Evolutionary conservation across 1,140 invertebrate genomes (phyloP), one percentile per base, ranked within the genome.

Genomic region (Drosophila nigromelanica): DNA sequence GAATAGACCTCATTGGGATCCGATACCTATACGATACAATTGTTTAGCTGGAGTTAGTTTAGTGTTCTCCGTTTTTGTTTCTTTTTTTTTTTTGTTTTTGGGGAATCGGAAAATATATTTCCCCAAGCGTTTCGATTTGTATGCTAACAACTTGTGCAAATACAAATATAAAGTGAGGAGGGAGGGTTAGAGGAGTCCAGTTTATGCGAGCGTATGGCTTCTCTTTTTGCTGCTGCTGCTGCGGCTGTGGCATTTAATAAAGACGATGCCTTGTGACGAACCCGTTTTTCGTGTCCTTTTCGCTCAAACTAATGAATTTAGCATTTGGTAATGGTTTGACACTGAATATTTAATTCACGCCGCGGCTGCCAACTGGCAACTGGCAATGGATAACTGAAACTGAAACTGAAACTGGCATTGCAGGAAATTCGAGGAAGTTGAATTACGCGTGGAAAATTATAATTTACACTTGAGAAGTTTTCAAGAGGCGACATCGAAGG

Each of bases 1-100:
- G 96, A 96, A 93, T 98, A 99, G 30, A 98, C 96, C 93, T 99
- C 98, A 87, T 96, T 95, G 0, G 97, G 97, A 93, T 99, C 97
- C 10, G 97, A 97, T 50, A 98, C 94, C 94, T 97, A 37, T 93
- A 8, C 14, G n/a, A 24, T 2, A 43, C 4, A 50, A 27, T 39
- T 14, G 5, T 8, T 27, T 33, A 43, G 24, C 15, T 39, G 10
- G 18, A 50, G 40, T 43, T 18, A 30, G 37, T 18, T 55, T 1
- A 10, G 1, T 6, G n/a, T n/a, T n/a, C n/a, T n/a, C n/a, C n/a
- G n/a, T n/a, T n/a, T n/a, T n/a, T n/a, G n/a, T n/a, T n/a, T n/a
- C n/a, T n/a, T n/a, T n/a, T n/a, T n/a, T n/a, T n/a, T n/a, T n/a
- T 52, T 8, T n/a, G 12, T 18, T 11, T 15, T 55, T 33, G 39